These are phyloP conservation scores for Lanius collurio DNA, from an alignment of 2,113 vertebrate genomes.

Conservation along the genomic window DNA sequence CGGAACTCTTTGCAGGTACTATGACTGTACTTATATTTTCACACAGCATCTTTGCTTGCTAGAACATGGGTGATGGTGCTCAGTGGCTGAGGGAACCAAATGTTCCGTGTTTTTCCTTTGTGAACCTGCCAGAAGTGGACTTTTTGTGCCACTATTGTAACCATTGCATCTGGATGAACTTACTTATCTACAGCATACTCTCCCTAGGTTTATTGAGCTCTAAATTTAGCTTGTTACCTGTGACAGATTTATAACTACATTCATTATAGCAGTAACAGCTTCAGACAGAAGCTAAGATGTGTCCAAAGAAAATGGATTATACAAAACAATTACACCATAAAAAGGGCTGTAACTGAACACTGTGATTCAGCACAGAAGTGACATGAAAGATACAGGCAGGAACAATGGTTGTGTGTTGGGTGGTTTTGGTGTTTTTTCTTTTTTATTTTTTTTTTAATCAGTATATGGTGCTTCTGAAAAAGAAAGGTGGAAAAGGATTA, in stretches of 20 bases:
- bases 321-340: conserved; percentile 15
- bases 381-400: neutral
- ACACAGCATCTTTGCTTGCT: neutral
- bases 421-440: too few species aligned
- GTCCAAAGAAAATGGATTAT: conserved; percentile 40
- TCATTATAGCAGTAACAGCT: neutral
- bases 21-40: fast-evolving
- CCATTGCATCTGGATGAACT: neutral
- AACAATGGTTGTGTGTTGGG: neutral
- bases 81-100: neutral
- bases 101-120: neutral
- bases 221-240: conserved; percentile 28
- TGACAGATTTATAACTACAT: conserved; percentile 19
- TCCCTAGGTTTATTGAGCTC: neutral
- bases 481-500: neutral
- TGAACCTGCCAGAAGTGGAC: neutral
- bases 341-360: neutral
- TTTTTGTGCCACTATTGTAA: neutral
- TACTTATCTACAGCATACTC: neutral
- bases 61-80: neutral
- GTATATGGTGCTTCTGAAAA: neutral
- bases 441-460: neutral
- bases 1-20: neutral
- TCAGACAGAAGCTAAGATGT: conserved; percentile 21
- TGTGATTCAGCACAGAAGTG: conserved; percentile 5